Evolutionary conservation across 2,797 vertebrate species (phyloP).

Genomic region (Pseudochaenichthys georgianus): DNA sequence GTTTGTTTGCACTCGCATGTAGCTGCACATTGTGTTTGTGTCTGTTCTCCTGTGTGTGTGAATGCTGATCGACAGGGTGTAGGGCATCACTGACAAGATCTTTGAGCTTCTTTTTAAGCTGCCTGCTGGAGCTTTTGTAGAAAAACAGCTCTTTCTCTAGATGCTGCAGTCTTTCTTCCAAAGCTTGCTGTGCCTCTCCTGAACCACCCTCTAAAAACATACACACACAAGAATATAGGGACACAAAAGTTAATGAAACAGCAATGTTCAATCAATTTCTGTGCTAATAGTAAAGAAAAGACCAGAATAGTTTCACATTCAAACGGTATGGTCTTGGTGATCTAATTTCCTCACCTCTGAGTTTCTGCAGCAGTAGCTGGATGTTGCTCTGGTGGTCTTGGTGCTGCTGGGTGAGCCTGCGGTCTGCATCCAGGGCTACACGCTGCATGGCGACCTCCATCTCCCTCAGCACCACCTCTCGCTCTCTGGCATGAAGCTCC

Average conservation of each 20-base stretch:
- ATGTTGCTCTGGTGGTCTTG: constrained; percentile 89
- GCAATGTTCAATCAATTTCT: not conserved
- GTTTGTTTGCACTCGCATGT: constrained; percentile 7
- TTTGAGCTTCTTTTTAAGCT: constrained; percentile 90
- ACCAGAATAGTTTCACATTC: not conserved
- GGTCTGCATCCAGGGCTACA: constrained; percentile 87
- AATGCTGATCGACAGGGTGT: constrained; percentile 51
- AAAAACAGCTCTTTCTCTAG: constrained; percentile 93
- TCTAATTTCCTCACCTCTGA: constrained; percentile 83
- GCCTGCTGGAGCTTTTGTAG: constrained; percentile 92
- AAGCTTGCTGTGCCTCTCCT: constrained; percentile 51
- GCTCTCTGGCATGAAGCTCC: constrained; percentile 84
- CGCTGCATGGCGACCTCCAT: constrained; percentile 86
- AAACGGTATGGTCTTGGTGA: not conserved
- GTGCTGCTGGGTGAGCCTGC: constrained; percentile 87
- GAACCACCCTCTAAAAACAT: constrained; percentile 51
- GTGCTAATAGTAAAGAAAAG: not conserved
- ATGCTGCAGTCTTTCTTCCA: constrained; percentile 87
- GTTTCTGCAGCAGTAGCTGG: constrained; percentile 86
- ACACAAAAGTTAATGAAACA: constrained; percentile 1
- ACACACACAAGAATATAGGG: constrained; percentile 8
- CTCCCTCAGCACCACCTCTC: constrained; percentile 78
- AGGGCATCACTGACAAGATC: constrained; percentile 71
- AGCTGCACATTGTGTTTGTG: constrained; percentile 20
- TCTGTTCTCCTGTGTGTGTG: constrained; percentile 23